Evolutionary conservation across 2,797 vertebrate genomes (phyloP), one percentile per base, ranked within the genome.

Genomic region (Acrossocheilus fasciatus): DNA sequence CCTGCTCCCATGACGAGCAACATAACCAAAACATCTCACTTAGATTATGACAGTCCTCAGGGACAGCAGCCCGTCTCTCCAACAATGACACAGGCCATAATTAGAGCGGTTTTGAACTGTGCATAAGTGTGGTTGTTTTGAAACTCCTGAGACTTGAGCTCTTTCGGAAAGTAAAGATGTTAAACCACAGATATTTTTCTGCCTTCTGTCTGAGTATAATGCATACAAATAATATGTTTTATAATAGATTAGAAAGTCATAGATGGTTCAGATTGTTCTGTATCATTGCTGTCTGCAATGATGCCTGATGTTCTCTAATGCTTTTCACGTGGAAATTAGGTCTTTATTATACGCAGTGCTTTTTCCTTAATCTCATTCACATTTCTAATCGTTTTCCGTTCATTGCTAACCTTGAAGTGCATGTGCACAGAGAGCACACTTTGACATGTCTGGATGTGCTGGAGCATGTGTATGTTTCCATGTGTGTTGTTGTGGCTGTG

Each of bases 381-480:
- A 54, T 39, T 47, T 74, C 39, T 86, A 82, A 86, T 86, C 4
- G 15, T 73, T 85, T 85, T 83, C 70, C 59, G 74, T 78, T 54
- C 59, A 57, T 87, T 86, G 30, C 85, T 87, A 82, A 57, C 75
- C 59, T 81, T 87, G 75, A 88, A 87, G 41, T 69, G 70, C 45
- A 62, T 82, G 9, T 9, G 59, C 72, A 87, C 47, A 47, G 73
- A 89, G 73, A 34, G 82, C 62, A 81, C 78, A 75, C 47, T 86
- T 88, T 87, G 91, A 93, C 94, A 93, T 92, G 94, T 91, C 92
- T 89, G 91, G 93, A 92, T 92, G 92, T 94, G 93, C 91, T 86
- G 88, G 88, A 90, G 91, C 86, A 90, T 88, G 86, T 83, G 87
- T 76, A 85, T 89, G 88, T 90, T 86, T 86, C 82, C 87, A 79